Evolutionary conservation across 2,888 invertebrate species (phyloP), one percentile per base, ranked within the genome.

Genomic region (Drosophila peninsularis): DNA sequence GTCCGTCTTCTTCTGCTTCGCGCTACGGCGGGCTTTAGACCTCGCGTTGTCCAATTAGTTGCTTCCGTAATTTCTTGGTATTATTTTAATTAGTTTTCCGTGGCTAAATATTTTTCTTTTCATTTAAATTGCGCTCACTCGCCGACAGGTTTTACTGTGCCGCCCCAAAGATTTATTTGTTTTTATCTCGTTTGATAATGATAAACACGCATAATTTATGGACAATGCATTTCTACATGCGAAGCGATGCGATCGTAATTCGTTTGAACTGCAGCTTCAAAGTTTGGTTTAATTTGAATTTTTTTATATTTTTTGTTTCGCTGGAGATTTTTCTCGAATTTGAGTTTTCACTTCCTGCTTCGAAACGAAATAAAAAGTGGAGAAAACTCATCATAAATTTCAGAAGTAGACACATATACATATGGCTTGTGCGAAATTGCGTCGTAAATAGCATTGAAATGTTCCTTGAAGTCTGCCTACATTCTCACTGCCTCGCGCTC

Each of bases 51-150:
- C 89, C 89, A 85, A 80, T 85, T 85, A 85, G 86, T 67, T 70
- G 86, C 82, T 88, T 88, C 88, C 85, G 89, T 82, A 89, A 85
- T 82, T 88, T 89, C 88, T 88, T 89, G 71, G 84, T 84, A 88
- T 88, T 88, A 82, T 89, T 89, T 85, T 89, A 88, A 84, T 84
- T 84, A 74, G 73, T 62, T 75, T 76, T 72, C 69, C 13, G 36
- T 50, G 57, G 56, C 45, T 63, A 32, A 19, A 47, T 47, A 47
- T 47, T 21, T 57, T 54, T 66, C 24, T 55, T 54, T 65, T 61
- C 72, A 83, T 89, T 83, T 81, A 86, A 88, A 88, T 86, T 71
- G 65, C 70, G 71, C 32, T 64, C 54, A 57, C 47, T 50, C 49
- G 57, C 49, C 60, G 61, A 52, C 80, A 79, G 62, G 75, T 71